Conservation (phyloP, 1,140 invertebrate genomes). For the Drosophila bifasciata region DNA sequence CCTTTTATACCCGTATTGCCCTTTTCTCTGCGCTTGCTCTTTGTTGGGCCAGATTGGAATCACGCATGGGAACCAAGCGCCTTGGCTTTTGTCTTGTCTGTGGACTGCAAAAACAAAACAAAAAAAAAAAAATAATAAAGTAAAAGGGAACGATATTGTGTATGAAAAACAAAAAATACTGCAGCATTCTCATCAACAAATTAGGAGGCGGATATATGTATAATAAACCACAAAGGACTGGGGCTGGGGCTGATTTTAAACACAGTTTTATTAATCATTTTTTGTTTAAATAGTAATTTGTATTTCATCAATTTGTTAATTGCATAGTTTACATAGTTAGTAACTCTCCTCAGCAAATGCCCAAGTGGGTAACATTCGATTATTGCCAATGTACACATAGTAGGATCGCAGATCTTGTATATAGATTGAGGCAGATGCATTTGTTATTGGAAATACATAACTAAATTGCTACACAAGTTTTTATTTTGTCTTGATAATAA, state of each 20-base stretch:
- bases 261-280: constrained; percentile 74
- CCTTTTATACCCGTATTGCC: constrained; percentile 66
- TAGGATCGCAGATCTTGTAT: constrained; percentile 47
- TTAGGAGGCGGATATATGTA: constrained; percentile 19
- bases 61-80: constrained; percentile 80
- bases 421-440: constrained; percentile 56
- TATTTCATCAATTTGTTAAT: constrained; percentile 80
- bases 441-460: constrained; percentile 67
- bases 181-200: constrained; percentile 50
- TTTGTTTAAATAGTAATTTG: constrained; percentile 66
- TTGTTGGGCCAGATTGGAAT: constrained; percentile 70
- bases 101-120: constrained; percentile 43
- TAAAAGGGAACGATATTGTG: constrained; percentile 13
- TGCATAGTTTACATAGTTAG: constrained; percentile 70
- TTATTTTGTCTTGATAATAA: constrained; percentile 42
- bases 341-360: constrained; percentile 45
- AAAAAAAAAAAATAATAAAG: constrained; percentile 2
- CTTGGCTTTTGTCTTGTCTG: constrained; percentile 76
- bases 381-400: constrained; percentile 50
- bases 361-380: constrained; percentile 38
- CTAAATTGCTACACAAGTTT: constrained; percentile 70
- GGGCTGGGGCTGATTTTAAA: constrained; percentile 45
- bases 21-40: constrained; percentile 58
- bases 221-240: constrained; percentile 4
- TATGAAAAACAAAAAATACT: constrained; percentile 38